phyloP scores from a whole-genome alignment of 2,113 vertebrate species.

The Syrrhaptes paradoxus region DNA sequence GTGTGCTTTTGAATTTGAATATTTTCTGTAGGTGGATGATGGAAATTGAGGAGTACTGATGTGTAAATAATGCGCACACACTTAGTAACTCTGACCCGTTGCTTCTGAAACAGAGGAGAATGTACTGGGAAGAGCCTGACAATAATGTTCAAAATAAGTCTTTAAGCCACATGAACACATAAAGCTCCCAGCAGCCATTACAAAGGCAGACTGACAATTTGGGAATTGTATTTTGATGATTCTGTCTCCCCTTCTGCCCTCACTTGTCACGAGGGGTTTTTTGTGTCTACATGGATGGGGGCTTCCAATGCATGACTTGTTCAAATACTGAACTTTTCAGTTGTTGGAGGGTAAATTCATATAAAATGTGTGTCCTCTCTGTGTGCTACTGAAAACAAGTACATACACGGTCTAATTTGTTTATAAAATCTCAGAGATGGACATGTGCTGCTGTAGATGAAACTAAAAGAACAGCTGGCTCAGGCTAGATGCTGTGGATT shows the following conservation, averaged over 20 bases:
- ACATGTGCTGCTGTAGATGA: background rate
- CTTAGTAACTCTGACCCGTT: background rate
- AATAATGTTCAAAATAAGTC: background rate
- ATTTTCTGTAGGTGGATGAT: background rate
- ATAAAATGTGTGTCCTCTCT: background rate
- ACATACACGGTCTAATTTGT: background rate
- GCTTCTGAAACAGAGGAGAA: background rate
- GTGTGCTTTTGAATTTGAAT: background rate
- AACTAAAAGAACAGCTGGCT: conserved; percentile 30
- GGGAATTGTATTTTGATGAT: background rate
- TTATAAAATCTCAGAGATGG: background rate
- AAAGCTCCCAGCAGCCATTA: background rate
- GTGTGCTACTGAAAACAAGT: background rate
- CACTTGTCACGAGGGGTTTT: background rate
- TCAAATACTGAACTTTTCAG: background rate
- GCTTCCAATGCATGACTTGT: background rate
- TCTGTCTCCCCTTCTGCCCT: background rate
- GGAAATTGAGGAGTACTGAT: background rate
- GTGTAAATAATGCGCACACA: conserved; percentile 8
- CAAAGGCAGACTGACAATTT: background rate
- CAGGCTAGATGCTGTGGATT: background rate
- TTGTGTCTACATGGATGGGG: background rate
- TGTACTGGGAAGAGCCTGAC: background rate
- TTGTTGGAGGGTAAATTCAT: background rate
- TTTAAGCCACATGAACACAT: background rate